A percentile compares a stretch with the other conserved stretches of the same genome.
Evolutionary conservation across 2,888 invertebrate genomes (phyloP).

Genomic region (Drosophila algonquin): DNA sequence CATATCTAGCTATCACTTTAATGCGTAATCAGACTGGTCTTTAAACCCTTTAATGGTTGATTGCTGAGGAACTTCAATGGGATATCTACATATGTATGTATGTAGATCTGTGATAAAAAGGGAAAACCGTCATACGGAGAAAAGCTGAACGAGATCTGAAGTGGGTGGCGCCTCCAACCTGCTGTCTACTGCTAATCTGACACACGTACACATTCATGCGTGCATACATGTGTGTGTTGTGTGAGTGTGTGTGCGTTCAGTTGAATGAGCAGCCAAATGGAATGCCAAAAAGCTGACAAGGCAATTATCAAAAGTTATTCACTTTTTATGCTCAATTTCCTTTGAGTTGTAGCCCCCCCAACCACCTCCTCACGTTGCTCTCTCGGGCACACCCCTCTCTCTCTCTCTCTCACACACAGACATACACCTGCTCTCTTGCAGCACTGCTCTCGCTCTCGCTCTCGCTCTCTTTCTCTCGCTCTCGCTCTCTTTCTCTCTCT

Average conservation of each 20-base stretch:
- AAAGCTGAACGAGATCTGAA: neutral
- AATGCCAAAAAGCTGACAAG: slow-evolving; percentile 62
- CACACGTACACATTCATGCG: neutral
- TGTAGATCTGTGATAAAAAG: no score
- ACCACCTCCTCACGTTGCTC: slow-evolving; percentile 6
- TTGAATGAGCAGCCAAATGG: slow-evolving; percentile 37
- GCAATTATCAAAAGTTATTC: slow-evolving; percentile 71
- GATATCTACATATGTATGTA: neutral
- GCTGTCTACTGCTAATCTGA: slow-evolving; percentile 24
- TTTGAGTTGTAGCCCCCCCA: slow-evolving; percentile 50
- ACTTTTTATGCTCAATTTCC: slow-evolving; percentile 75
- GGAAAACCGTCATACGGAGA: no score
- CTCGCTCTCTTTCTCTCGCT: slow-evolving; percentile 1
- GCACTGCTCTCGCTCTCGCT: slow-evolving; percentile 6
- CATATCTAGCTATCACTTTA: neutral
- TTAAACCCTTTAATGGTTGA: neutral
- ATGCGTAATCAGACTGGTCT: neutral
- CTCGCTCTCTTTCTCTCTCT: slow-evolving; percentile 4
- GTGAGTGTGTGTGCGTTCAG: slow-evolving; percentile 22
- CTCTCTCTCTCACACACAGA: slow-evolving; percentile 5
- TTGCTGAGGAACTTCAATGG: no score
- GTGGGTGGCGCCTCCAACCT: neutral
- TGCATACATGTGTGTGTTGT: slow-evolving; percentile 13
- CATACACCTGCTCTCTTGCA: slow-evolving; percentile 3
- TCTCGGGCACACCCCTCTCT: neutral